Conservation (phyloP, 2,113 vertebrate genomes). For the Brachyhypopomus occidentalis region DNA sequence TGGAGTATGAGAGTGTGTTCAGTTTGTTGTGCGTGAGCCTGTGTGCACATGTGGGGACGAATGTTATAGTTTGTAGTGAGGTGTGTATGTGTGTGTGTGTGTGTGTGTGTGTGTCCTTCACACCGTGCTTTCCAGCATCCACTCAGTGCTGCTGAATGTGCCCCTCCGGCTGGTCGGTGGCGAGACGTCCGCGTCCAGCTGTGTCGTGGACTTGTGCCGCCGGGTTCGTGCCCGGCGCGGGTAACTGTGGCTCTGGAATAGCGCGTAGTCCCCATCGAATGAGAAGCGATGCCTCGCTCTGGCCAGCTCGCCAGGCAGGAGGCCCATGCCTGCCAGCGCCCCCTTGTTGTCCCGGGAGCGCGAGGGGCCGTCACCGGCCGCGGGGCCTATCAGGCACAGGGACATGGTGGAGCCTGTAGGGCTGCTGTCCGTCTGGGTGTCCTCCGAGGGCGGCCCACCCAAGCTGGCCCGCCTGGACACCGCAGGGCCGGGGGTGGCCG, state of each 20-base stretch:
- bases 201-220: conserved; percentile 87
- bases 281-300: conserved; percentile 89
- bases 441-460: conserved; percentile 73
- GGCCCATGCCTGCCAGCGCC: conserved; percentile 66
- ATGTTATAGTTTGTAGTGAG: neutral
- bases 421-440: conserved; percentile 80
- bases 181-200: conserved; percentile 81
- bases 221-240: conserved; percentile 90
- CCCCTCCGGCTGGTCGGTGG: conserved; percentile 80
- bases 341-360: conserved; percentile 74
- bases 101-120: conserved; percentile 64
- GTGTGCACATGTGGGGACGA: conserved; percentile 49
- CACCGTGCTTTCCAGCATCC: conserved; percentile 97
- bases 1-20: conserved; percentile 47
- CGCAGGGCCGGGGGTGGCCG: conserved; percentile 56
- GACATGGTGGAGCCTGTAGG: conserved; percentile 84
- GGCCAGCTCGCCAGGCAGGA: conserved; percentile 79
- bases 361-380: conserved; percentile 72
- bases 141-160: conserved; percentile 92
- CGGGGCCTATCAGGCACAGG: conserved; percentile 83
- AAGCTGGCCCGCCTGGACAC: conserved; percentile 66
- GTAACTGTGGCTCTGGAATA: conserved; percentile 97
- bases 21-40: conserved; percentile 49
- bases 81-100: conserved; percentile 29
- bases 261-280: conserved; percentile 89